Evolutionary conservation across 2,888 invertebrate species (phyloP).

Genomic region (Nomada hirtipes): DNA sequence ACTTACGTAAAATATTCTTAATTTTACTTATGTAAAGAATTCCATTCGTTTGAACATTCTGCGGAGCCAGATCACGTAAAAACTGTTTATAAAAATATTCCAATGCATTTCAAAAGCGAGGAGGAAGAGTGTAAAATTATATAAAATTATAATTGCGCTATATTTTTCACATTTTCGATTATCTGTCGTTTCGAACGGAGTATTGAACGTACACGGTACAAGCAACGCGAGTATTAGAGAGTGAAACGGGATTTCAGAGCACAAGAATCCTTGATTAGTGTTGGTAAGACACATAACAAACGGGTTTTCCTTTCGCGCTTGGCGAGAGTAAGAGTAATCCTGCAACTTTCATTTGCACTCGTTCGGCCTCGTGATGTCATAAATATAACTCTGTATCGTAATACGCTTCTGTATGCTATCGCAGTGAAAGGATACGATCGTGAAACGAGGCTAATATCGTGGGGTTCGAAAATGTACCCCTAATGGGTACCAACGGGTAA

Average conservation of each 20-base stretch:
- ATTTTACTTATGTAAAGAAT: background rate
- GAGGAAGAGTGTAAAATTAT: too few species aligned
- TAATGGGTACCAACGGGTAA: background rate
- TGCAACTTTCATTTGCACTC: conserved; percentile 81
- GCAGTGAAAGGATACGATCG: conserved; percentile 68
- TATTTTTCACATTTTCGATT: background rate
- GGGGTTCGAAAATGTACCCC: conserved; percentile 40
- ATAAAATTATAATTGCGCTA: background rate
- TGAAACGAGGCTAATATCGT: conserved; percentile 65
- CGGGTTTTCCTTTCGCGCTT: conserved; percentile 72
- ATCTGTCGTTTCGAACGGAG: background rate
- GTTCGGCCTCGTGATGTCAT: conserved; percentile 80
- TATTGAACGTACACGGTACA: conserved; percentile 5
- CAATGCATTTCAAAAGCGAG: too few species aligned
- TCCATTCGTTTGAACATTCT: too few species aligned
- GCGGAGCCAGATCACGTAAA: too few species aligned
- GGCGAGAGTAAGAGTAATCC: conserved; percentile 82
- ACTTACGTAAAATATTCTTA: too few species aligned
- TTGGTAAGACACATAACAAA: conserved; percentile 69
- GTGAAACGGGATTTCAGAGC: conserved; percentile 45
- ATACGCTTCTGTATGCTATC: conserved; percentile 71
- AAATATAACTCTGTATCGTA: conserved; percentile 79
- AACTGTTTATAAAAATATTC: too few species aligned
- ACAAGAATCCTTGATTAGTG: conserved; percentile 40
- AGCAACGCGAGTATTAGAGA: conserved; percentile 19